These are phyloP conservation scores for Cantharis flavilabris DNA, from an alignment of 2,888 invertebrate genomes.

Conservation along the genomic window DNA sequence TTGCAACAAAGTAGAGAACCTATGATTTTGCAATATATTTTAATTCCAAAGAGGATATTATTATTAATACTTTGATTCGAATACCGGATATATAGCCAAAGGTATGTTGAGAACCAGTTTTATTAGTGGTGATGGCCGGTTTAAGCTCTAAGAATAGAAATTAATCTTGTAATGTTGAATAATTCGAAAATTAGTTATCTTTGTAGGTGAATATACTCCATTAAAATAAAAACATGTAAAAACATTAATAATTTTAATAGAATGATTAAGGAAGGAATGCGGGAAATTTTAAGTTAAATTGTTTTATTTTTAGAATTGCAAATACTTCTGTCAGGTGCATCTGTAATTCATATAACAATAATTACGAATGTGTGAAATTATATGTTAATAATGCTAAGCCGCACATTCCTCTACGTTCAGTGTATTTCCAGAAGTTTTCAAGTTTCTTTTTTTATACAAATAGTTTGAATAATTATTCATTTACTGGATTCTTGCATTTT, in stretches of 20 bases:
- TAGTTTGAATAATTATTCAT: not conserved
- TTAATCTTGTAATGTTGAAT: slow-evolving; percentile 2
- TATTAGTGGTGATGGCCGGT: slow-evolving; percentile 16
- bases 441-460: not conserved
- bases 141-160: slow-evolving; percentile 6
- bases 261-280: not conserved
- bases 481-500: not conserved
- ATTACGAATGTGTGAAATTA: not conserved
- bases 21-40: not conserved
- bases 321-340: not conserved
- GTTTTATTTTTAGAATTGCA: not conserved
- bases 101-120: slow-evolving; percentile 18
- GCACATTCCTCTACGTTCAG: not conserved
- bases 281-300: not conserved
- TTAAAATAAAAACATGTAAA: not conserved
- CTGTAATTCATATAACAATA: not conserved
- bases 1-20: not conserved
- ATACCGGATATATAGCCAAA: slow-evolving; percentile 9
- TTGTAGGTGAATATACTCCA: not conserved
- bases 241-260: not conserved
- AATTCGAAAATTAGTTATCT: not conserved
- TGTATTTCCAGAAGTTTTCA: not conserved
- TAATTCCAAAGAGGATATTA: not conserved
- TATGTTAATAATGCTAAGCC: not conserved
- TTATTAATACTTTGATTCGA: not conserved